These are phyloP conservation scores for Archips crataeganus DNA, from an alignment of 2,888 invertebrate genomes.

Conservation along the genomic window DNA sequence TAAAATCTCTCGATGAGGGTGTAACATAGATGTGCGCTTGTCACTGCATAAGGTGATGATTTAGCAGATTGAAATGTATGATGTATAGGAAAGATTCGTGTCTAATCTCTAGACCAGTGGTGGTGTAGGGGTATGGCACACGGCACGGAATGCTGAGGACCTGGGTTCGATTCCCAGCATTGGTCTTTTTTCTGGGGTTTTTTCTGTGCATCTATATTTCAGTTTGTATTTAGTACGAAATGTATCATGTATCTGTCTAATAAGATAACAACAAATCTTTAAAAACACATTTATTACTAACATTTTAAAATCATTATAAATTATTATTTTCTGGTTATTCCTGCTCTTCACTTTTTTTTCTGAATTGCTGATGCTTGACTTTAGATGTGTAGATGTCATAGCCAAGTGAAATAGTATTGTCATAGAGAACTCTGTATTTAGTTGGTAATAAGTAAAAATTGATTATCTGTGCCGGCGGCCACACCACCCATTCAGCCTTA, in stretches of 20 bases:
- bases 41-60: too few species aligned
- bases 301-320: constrained; percentile 7
- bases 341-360: constrained; percentile 42
- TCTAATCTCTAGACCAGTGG: too few species aligned
- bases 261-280: not conserved
- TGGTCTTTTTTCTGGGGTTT: too few species aligned
- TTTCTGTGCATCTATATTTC: too few species aligned
- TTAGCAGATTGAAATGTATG: too few species aligned
- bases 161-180: too few species aligned
- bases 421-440: constrained; percentile 93
- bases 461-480: constrained; percentile 97
- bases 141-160: too few species aligned
- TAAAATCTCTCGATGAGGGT: too few species aligned
- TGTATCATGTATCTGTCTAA: not conserved
- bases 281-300: constrained; percentile 14
- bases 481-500: constrained; percentile 95
- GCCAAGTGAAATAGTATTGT: constrained; percentile 93
- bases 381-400: constrained; percentile 95
- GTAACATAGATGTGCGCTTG: too few species aligned
- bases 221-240: too few species aligned
- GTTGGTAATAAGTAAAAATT: constrained; percentile 96
- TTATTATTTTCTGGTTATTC: constrained; percentile 17
- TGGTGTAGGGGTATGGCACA: too few species aligned
- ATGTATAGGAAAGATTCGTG: too few species aligned
- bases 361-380: constrained; percentile 87